Evolutionary conservation across 2,797 vertebrate genomes (phyloP), one percentile per base, ranked within the genome.

Genomic region (Morus bassanus): DNA sequence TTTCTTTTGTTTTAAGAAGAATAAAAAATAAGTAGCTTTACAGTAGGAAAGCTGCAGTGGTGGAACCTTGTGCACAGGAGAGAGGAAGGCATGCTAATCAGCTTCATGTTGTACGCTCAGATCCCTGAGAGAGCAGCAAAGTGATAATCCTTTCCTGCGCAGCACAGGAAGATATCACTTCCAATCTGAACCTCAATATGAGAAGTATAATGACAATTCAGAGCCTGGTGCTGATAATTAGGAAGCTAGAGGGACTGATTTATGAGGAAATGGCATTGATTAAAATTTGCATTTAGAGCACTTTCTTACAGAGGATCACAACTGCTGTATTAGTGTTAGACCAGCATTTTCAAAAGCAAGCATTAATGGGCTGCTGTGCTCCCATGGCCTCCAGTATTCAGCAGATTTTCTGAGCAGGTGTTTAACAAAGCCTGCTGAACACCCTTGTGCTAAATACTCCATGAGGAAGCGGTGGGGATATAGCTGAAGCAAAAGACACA

Each of bases 271-370:
- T 65, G 70, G 30, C 83, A 88, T 86, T 94, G 95, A 96, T 91
- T 94, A 84, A 67, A 94, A 97, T 94, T 94, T 96, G 79, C 92
- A 88, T 92, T 86, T 92, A 85, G 89, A 96, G 85, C 87, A 79
- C 85, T 91, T 92, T 76, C 50, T 81, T 8, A 3, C 25, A 65
- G 87, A 86, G 79, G 43, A 82, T 86, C 59, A 28, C 65, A 73
- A 91, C 31, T 37, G 43, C 84, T 39, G 39, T 69, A 21, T 64
- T 75, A 43, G 31, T 39, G 68, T 85, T 61, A 59, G 60, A 87
- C 60, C 72, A 88, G n/a, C 39, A 2, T 84, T 95, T 95, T 91
- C 87, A 83, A 93, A 88, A 89, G 85, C 61, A 27, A 46, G 50
- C 6, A 4, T 57, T 53, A 67, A 91, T 39, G 65, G 73, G 64